These are phyloP conservation scores for Cacatua alba DNA, from an alignment of 2,113 vertebrate genomes.

Conservation along the genomic window DNA sequence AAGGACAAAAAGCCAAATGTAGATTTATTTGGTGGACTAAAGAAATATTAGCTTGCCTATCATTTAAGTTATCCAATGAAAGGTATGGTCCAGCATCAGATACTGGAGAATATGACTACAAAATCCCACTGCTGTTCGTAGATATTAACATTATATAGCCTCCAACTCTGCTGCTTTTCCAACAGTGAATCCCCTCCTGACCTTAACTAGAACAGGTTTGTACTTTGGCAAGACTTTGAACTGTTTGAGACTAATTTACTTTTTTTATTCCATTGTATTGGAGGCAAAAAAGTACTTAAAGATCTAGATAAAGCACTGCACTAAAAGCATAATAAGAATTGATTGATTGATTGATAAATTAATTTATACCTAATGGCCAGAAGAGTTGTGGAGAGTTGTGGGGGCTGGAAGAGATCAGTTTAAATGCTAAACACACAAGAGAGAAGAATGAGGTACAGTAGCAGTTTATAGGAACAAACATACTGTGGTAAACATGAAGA, in stretches of 20 bases:
- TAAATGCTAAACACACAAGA: not conserved
- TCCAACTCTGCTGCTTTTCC: not conserved
- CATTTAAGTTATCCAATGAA: not conserved
- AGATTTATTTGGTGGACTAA: not conserved
- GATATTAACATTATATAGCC: not conserved
- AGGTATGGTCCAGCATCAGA: not conserved
- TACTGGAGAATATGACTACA: not conserved
- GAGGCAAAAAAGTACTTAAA: not conserved
- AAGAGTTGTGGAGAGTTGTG: not conserved
- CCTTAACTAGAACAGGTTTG: not conserved
- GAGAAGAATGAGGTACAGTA: not conserved
- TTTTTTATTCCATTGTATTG: not conserved
- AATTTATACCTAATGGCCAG: not conserved
- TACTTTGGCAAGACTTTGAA: not conserved
- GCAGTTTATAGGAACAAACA: rapidly evolving
- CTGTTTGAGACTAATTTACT: not conserved
- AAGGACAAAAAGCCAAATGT: not conserved
- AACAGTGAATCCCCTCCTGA: not conserved
- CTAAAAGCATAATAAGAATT: not conserved
- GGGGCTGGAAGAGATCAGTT: not conserved
- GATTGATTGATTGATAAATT: not conserved
- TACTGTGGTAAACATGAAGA: not conserved
- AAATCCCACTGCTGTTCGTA: not conserved
- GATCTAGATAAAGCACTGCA: not conserved
- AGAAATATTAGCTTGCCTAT: not conserved